Evolutionary conservation across 2,113 vertebrate species (phyloP), one percentile per base, ranked within the genome.

Genomic region (Rousettus leschenaultii): DNA sequence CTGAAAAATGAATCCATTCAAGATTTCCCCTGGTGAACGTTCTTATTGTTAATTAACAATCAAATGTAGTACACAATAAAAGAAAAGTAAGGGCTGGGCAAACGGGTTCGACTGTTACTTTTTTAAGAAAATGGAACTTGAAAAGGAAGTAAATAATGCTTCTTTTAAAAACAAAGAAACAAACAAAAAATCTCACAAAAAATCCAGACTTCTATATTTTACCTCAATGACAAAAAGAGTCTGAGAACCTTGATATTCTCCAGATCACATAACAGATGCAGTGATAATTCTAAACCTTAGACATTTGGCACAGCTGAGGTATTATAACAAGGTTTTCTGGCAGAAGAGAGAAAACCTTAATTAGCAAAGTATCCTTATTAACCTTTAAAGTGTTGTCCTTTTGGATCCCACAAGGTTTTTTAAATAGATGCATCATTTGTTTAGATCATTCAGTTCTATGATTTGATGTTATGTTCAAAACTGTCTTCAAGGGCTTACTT

Each of bases 1-100:
- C 40, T 95, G 53, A 70, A 78, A 95, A 88, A 90, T 92, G 91
- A 97, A 95, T 89, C 33, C 51, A 94, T 97, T 89, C 61, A 86
- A 92, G 43, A 18, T 35, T 97, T 95, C n/a, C 45, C 74, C 7
- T 83, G 97, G 43, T 95, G 96, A 96, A 86, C 40, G 75, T 48
- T 61, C 78, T 89, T 89, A 97, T 97, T 98, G 95, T 97, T 98
- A 95, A 43, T 95, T 95, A 97, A 98, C 97, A 98, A 96, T 96
- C 75, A 53, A 92, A 95, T 57, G 35, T 35, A 94, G 53, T 21
- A 82, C 57, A 97, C 88, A 97, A 95, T 93, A 91, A 91, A 97
- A 85, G 82, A 91, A 92, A 98, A 97, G 43, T 75, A 94, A 74
- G 53, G 53, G 77, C 57, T 80, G 35, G 84, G 93, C 0, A 0